Base-by-base conservation (phyloP, 2,113 vertebrate species). In the Labrus mixtus region DNA sequence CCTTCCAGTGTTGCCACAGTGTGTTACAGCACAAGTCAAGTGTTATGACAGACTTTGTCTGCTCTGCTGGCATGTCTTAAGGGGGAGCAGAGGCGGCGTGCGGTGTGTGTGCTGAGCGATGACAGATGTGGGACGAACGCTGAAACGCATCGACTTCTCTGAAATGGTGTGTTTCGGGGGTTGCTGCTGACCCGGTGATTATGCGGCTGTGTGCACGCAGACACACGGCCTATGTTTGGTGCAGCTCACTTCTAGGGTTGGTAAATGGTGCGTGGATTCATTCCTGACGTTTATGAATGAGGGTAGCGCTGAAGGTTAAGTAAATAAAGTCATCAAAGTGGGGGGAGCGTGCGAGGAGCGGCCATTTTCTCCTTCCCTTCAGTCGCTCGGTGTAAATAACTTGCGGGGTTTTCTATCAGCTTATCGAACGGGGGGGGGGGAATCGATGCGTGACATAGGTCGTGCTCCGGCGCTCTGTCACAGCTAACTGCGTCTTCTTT, bases 81-180 rank as follows among this genome's bases (percentile, higher is more conserved):
- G 74, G 78, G 63, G 65, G 82, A 65, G 82, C 68, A 55, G 66
- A 76, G 87, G 81, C 83, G 86, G 87, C 79, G 68, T 79, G 81
- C 10, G 79, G 84, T 75, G 84, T 76, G 84, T 76, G 73, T 62
- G 82, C 82, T 86, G 83, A 90, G 85, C 79, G 83, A 78, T 93
- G 92, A 94, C 90, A 93, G 90, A 93, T 91, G 89, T 89, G 85
- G 87, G 88, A 78, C 76, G 54, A 75, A 80, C 73, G 71, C 68
- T 79, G 88, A 82, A 82, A 88, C 78, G 85, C 79, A 71, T 75
- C 83, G 73, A 61, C 76, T 73, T 20, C 41, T 71, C 76, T 76
- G 58, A 79, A 85, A 85, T 70, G 79, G 16, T 75, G 79, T 45
- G 83, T 76, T 87, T 75, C 69, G 71, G 80, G 71, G 80, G 68